These are phyloP conservation scores for Coreoperca whiteheadi DNA, from an alignment of 2,113 vertebrate species.

Conservation along the genomic window DNA sequence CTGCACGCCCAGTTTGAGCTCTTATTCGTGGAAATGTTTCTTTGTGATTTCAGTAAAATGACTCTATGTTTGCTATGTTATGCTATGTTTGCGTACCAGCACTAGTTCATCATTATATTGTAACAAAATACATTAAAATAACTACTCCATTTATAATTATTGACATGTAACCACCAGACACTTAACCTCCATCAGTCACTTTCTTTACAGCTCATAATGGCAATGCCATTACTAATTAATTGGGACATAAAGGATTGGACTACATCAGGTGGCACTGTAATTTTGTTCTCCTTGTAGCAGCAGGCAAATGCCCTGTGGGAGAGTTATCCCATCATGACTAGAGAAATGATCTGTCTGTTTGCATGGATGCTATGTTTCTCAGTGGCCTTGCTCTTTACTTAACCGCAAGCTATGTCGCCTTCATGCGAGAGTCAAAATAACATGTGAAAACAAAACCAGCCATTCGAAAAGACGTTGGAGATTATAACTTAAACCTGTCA, in stretches of 20 bases:
- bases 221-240: conserved; percentile 60
- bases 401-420: not conserved
- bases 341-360: conserved; percentile 33
- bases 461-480: not conserved
- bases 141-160: not conserved
- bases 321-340: not conserved
- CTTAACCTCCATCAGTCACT: conserved; percentile 51
- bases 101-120: not conserved
- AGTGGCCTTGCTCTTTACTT: conserved; percentile 4
- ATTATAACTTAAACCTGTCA: conserved; percentile 32
- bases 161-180: conserved; percentile 30
- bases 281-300: conserved; percentile 17
- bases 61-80: too few species aligned
- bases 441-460: conserved; percentile 20
- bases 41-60: not conserved
- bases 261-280: conserved; percentile 24
- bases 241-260: conserved; percentile 24
- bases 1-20: not conserved
- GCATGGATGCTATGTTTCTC: conserved; percentile 11
- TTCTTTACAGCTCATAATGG: conserved; percentile 2
- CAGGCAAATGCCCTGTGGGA: conserved; percentile 14
- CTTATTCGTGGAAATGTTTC: too few species aligned
- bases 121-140: conserved; percentile 15
- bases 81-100: not conserved
- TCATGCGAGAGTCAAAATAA: conserved; percentile 1